phyloP scores from a whole-genome alignment of 2,888 invertebrate species.

The Timema cristinae region DNA sequence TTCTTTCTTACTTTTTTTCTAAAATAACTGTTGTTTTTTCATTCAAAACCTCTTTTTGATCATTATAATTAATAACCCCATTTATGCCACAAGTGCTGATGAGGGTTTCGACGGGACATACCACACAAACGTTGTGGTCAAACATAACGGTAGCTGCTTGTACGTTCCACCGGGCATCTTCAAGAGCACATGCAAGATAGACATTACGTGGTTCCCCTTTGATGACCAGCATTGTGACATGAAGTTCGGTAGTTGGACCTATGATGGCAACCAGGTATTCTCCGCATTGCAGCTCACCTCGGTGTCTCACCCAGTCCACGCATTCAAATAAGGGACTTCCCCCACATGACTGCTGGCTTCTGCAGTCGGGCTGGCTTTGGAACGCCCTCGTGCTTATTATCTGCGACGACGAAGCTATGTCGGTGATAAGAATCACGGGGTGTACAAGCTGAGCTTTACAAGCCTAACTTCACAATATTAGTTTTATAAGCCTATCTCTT shows the following conservation, averaged over 20 bases:
- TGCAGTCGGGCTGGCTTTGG: too few relatives aligned
- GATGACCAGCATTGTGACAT: conserved; percentile 99
- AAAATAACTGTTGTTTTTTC: too few relatives aligned
- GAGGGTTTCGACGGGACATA: conserved; percentile 99
- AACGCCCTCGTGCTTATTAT: too few relatives aligned
- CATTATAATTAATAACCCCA: conserved; percentile 10
- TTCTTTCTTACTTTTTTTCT: too few relatives aligned
- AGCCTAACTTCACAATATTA: too few relatives aligned
- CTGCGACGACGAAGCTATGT: too few relatives aligned
- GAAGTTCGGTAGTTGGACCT: conserved; percentile 99
- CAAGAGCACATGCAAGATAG: conserved; percentile 99
- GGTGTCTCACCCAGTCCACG: conserved; percentile 6
- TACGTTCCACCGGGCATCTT: conserved; percentile 99
- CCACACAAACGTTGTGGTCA: conserved; percentile 99
- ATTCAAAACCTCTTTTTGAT: background rate
- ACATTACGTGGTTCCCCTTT: conserved; percentile 99
- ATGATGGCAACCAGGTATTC: conserved; percentile 91
- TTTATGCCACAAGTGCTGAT: conserved; percentile 74
- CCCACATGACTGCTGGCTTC: too few relatives aligned
- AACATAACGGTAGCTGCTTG: conserved; percentile 96
- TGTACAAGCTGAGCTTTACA: too few relatives aligned
- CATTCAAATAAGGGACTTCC: too few relatives aligned
- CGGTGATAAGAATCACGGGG: too few relatives aligned
- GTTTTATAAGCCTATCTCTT: too few relatives aligned
- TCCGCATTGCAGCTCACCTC: conserved; percentile 18